These are phyloP conservation scores for Porites cylindrica DNA, from an alignment of 92 coral and sea anemone genomes.

Conservation along the genomic window DNA sequence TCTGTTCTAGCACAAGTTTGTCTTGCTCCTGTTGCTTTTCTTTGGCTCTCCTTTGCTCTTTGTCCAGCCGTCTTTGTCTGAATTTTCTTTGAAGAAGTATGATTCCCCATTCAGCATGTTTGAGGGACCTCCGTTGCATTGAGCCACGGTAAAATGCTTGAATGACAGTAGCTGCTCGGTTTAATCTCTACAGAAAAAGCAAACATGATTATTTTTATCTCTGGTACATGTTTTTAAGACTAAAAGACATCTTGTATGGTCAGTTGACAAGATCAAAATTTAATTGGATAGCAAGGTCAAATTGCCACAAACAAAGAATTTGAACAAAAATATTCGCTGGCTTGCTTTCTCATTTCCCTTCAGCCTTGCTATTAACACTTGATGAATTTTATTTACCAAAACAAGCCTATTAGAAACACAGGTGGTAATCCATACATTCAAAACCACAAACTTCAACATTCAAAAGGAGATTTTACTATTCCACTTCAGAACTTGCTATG, in stretches of 20 bases:
- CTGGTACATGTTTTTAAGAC: background rate
- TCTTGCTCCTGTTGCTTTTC: slow-evolving; percentile 65
- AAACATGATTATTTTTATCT: background rate
- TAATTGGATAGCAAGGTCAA: too few relatives aligned
- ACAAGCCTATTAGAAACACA: too few relatives aligned
- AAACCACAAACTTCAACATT: too few relatives aligned
- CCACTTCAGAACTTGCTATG: too few relatives aligned
- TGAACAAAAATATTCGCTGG: too few relatives aligned
- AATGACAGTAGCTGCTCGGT: slow-evolving; percentile 88
- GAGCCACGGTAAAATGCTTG: slow-evolving; percentile 92
- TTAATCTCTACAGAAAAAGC: slow-evolving; percentile 66
- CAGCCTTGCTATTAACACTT: too few relatives aligned
- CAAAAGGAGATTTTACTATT: too few relatives aligned
- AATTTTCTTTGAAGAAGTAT: slow-evolving; percentile 83
- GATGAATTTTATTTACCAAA: too few relatives aligned
- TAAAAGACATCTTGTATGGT: background rate
- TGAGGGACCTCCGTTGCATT: slow-evolving; percentile 72
- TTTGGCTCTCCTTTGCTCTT: slow-evolving; percentile 60
- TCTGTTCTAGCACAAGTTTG: slow-evolving; percentile 71
- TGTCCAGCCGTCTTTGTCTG: slow-evolving; percentile 70
- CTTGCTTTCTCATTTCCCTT: too few relatives aligned
- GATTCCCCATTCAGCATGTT: slow-evolving; percentile 75
- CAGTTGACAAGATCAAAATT: too few relatives aligned
- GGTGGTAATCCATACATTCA: too few relatives aligned
- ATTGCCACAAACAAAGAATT: too few relatives aligned